These are phyloP conservation scores for Syrrhaptes paradoxus DNA, from an alignment of 2,113 vertebrate species.

Conservation along the genomic window DNA sequence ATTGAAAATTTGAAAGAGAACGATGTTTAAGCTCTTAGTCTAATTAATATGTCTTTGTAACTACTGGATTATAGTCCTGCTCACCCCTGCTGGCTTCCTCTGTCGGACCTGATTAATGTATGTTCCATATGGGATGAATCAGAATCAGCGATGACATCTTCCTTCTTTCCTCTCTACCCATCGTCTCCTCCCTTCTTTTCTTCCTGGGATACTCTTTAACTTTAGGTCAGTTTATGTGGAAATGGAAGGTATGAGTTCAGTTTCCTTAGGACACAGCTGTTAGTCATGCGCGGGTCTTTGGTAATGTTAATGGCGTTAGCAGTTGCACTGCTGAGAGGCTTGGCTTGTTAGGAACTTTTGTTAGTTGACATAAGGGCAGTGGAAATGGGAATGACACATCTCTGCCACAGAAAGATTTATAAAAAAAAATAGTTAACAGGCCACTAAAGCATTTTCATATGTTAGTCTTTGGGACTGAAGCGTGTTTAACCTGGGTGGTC, in stretches of 20 bases:
- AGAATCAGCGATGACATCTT: neutral
- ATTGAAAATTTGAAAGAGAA: neutral
- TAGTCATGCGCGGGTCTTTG: neutral
- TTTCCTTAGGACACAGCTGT: conserved; percentile 19
- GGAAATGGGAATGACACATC: neutral
- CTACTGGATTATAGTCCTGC: neutral
- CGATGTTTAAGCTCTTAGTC: neutral
- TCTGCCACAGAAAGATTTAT: neutral
- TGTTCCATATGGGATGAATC: neutral
- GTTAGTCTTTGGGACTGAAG: neutral
- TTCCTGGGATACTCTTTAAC: conserved; percentile 5
- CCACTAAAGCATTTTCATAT: neutral
- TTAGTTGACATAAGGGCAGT: neutral
- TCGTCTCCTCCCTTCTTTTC: neutral
- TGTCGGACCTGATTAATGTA: neutral
- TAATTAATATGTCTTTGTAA: neutral
- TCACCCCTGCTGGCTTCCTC: neutral
- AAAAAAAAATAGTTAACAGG: neutral
- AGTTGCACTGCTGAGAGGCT: neutral
- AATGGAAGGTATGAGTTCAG: conserved; percentile 37
- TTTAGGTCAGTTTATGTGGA: neutral
- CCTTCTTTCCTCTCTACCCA: neutral
- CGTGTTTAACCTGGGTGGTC: neutral
- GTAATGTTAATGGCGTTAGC: neutral
- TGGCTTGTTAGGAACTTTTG: neutral